These are phyloP conservation scores for Acrocephalus arundinaceus DNA, from an alignment of 2,113 vertebrate genomes.

Conservation along the genomic window DNA sequence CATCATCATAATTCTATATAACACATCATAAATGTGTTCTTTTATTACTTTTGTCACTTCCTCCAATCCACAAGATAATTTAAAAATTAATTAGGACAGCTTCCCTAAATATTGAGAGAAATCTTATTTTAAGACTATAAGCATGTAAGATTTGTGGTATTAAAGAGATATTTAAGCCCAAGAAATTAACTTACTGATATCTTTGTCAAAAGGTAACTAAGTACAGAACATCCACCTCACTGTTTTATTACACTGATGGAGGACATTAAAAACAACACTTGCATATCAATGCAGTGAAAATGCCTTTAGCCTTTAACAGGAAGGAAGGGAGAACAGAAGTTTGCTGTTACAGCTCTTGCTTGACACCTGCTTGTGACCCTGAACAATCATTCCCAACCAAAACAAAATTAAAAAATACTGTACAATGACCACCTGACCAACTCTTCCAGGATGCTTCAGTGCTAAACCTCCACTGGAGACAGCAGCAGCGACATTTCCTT, in stretches of 20 bases:
- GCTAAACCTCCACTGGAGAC: constrained; percentile 98
- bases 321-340: not conserved
- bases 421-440: constrained; percentile 86
- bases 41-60: not conserved
- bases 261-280: not conserved
- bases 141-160: not conserved
- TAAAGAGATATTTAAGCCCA: not conserved
- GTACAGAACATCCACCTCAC: not conserved
- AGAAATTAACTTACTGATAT: not conserved
- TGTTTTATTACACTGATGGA: not conserved
- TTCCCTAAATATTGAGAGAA: not conserved
- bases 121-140: not conserved
- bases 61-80: not conserved
- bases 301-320: not conserved
- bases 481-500: constrained; percentile 96
- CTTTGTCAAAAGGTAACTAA: not conserved
- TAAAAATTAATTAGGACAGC: not conserved
- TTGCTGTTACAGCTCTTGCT: not conserved
- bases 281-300: not conserved
- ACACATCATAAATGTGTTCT: not conserved
- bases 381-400: not conserved
- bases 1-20: not conserved
- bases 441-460: constrained; percentile 96
- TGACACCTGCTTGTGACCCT: not conserved
- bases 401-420: too few species aligned